phyloP scores from a whole-genome alignment of 2,113 vertebrate species.

The Tapirus terrestris region DNA sequence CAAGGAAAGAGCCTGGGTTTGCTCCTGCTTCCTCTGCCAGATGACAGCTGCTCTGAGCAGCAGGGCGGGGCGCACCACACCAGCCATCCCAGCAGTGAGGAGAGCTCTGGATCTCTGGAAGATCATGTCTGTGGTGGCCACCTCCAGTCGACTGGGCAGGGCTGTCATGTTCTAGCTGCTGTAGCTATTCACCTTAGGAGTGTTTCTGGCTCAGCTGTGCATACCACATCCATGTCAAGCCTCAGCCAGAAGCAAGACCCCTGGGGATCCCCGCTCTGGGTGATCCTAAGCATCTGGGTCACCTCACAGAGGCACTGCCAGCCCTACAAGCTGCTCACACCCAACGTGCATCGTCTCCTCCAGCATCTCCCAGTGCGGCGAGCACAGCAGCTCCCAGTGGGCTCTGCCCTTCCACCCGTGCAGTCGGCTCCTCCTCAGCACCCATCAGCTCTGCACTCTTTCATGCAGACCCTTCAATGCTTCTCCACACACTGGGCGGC shows the following conservation, averaged over 20 bases:
- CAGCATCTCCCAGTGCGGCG: neutral
- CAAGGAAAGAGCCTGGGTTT: no score
- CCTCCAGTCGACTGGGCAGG: neutral
- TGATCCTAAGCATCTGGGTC: neutral
- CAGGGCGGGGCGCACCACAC: rapidly evolving
- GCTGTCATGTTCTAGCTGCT: neutral
- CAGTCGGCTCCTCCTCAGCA: neutral
- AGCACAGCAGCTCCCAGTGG: neutral
- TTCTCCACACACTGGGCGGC: neutral
- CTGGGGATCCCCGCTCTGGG: neutral
- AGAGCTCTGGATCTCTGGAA: neutral
- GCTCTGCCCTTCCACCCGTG: neutral
- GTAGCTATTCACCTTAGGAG: neutral
- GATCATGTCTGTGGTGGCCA: rapidly evolving
- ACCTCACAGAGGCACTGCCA: neutral
- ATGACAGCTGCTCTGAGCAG: neutral
- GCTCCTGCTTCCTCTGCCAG: neutral
- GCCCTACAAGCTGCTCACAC: neutral
- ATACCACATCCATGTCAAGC: neutral
- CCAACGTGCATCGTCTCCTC: neutral
- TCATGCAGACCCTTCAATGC: neutral
- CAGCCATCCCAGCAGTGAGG: neutral
- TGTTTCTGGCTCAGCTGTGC: neutral
- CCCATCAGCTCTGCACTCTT: neutral
- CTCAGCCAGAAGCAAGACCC: neutral